Base-by-base conservation (phyloP, 2,113 vertebrate genomes). In the Solea solea region DNA sequence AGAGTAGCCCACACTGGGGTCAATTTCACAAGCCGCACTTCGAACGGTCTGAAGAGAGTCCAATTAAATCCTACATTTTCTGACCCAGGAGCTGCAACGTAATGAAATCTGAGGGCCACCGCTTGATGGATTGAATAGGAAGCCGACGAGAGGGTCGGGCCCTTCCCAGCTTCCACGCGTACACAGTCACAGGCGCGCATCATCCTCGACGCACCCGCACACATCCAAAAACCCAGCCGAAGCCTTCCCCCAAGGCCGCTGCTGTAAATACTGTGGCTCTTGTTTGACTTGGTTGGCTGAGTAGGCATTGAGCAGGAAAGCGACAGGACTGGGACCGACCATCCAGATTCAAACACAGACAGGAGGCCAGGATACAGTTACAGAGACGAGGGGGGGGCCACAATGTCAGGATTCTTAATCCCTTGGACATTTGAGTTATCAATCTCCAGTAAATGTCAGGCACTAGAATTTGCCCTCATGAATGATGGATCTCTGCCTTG, bases 371-470 rank as follows among this genome's bases (percentile, higher is more conserved):
- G 66, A 78, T 40, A 58, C 28, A 72, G 78, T 74, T 42, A 75
- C 4, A 44, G 52, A 51, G 50, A 46, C 13, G 21, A n/a, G n/a
- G n/a, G 14, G 69, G 75, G 69, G 72, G 70, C 80, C 39, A 65
- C 85, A 60, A 76, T 75, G 83, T 78, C 82, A 66, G 72, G 56
- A 81, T 65, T 78, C 60, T 75, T 85, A 90, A 92, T 92, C 85
- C 87, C 80, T 41, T 41, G 74, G 72, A 88, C 74, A 80, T 62
- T 57, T 15, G 7, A 76, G 74, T 82, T 90, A 91, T 89, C 90
- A 83, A 79, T 86, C 88, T 83, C 69, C 85, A 87, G 88, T 87
- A 90, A 93, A 93, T 90, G 92, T 90, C 90, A 91, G 80, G 71
- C 54, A 62, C 27, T 49, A 53, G 70, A 81, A 85, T 86, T 60